Evolutionary conservation across 2,888 invertebrate genomes (phyloP).

Genomic region (Helicoverpa assulta): DNA sequence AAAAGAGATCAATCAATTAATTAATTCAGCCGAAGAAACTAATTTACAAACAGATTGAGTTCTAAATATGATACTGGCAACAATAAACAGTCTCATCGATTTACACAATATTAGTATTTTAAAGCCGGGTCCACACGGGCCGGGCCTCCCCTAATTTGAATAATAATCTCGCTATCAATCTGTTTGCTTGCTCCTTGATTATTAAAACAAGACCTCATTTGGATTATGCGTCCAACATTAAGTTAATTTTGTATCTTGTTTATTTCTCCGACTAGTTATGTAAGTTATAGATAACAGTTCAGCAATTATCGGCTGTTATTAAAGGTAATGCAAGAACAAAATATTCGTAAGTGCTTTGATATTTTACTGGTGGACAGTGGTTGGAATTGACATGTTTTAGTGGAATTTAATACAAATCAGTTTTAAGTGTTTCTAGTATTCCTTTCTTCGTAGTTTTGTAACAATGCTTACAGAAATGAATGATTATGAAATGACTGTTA

Average conservation of each 20-base stretch:
- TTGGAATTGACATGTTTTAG: neutral
- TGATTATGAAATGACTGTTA: no score
- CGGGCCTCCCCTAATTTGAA: slow-evolving; percentile 73
- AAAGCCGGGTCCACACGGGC: slow-evolving; percentile 54
- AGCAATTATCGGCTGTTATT: slow-evolving; percentile 29
- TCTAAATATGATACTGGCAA: slow-evolving; percentile 55
- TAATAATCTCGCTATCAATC: slow-evolving; percentile 78
- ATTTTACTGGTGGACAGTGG: slow-evolving; percentile 9
- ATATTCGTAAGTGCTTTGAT: neutral
- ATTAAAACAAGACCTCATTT: slow-evolving; percentile 77
- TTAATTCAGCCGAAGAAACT: slow-evolving; percentile 26
- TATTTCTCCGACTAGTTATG: slow-evolving; percentile 33
- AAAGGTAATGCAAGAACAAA: slow-evolving; percentile 1
- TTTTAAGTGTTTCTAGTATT: neutral
- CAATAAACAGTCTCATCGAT: slow-evolving; percentile 57
- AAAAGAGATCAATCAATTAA: slow-evolving; percentile 6
- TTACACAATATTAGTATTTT: slow-evolving; percentile 59
- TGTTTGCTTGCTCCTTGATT: slow-evolving; percentile 72
- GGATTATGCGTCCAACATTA: slow-evolving; percentile 65
- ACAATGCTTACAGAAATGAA: no score
- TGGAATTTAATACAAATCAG: neutral
- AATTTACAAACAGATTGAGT: slow-evolving; percentile 51
- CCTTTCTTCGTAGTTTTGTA: no score
- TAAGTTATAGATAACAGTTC: slow-evolving; percentile 9
- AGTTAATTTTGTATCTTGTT: slow-evolving; percentile 58